These are phyloP conservation scores for Doryteuthis pealeii DNA, from an alignment of 1,140 invertebrate species.

Conservation along the genomic window DNA sequence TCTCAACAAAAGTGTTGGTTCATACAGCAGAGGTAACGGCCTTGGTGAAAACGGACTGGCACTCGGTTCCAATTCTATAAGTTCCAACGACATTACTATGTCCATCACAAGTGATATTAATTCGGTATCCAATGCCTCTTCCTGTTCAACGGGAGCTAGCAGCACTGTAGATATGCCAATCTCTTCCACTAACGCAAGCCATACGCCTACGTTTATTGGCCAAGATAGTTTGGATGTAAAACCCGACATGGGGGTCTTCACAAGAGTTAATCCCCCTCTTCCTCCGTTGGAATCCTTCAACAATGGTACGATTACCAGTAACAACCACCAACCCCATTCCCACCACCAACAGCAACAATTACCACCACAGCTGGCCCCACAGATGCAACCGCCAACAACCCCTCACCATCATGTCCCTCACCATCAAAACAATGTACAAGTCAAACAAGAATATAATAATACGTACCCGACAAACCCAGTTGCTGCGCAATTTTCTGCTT, in stretches of 20 bases:
- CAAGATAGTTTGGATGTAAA: too few species aligned
- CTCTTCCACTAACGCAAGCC: too few species aligned
- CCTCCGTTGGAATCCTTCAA: not conserved
- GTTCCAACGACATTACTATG: not conserved
- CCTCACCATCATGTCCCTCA: too few species aligned
- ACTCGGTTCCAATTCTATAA: not conserved
- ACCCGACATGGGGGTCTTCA: too few species aligned
- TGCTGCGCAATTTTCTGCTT: not conserved
- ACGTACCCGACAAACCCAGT: not conserved
- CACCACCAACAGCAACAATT: not conserved
- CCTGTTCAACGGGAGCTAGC: not conserved
- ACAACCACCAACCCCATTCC: not conserved
- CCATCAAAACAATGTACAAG: not conserved
- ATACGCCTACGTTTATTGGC: too few species aligned
- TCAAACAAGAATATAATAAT: not conserved
- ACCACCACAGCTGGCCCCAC: too few species aligned
- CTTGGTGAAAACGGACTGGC: not conserved
- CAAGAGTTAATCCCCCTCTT: too few species aligned
- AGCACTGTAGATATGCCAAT: not conserved
- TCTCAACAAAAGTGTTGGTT: not conserved
- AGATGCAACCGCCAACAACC: too few species aligned
- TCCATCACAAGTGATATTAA: constrained; percentile 1
- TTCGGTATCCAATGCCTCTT: not conserved
- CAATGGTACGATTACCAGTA: not conserved
- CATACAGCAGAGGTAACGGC: not conserved